Evolutionary conservation across 2,113 vertebrate genomes (phyloP), one percentile per base, ranked within the genome.

Genomic region (Anser brachyrhynchus): DNA sequence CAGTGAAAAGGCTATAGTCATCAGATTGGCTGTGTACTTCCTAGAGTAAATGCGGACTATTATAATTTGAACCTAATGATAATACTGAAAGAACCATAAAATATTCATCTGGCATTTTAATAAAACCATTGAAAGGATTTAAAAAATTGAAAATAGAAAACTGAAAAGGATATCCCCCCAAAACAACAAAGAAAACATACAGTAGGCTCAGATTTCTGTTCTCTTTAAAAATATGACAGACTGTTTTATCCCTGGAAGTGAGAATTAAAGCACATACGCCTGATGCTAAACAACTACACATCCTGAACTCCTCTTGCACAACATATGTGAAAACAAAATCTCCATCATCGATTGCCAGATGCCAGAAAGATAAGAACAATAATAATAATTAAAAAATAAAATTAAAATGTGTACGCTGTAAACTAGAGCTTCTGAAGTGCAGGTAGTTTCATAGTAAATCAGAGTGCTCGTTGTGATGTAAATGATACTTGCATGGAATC

Each of bases 221-320:
- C 57, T 94, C 87, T 89, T 97, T 74, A 73, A 97, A 97, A 96
- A 94, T 79, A 97, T n/a, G 91, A 97, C 97, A 98, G 97, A 97
- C 94, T 97, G 97, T 96, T 98, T 97, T 97, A 96, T 97, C 94
- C 94, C 95, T 98, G 97, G 96, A 98, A 97, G 97, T 97, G 96
- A 97, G 97, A 98, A 98, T 93, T 95, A 95, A 98, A 97, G 95
- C 89, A 67, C 96, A 97, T 74, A 93, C 22, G 96, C 94, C 96
- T 96, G 97, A 97, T 97, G 94, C 95, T 97, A 96, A 98, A 96
- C 85, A 96, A 96, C 94, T 96, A 90, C 95, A 97, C 94, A 97
- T 96, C 97, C 96, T 94, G 93, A 96, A 90, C 96, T 90, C 76
- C 94, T 96, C 97, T 96, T 94, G 94, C 96, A 95, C 96, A 97